Percentiles rank a stretch among this genome's conserved stretches.
These are phyloP conservation scores for Caenorhabditis remanei DNA, from an alignment of 1,140 invertebrate species.

Conservation along the genomic window DNA sequence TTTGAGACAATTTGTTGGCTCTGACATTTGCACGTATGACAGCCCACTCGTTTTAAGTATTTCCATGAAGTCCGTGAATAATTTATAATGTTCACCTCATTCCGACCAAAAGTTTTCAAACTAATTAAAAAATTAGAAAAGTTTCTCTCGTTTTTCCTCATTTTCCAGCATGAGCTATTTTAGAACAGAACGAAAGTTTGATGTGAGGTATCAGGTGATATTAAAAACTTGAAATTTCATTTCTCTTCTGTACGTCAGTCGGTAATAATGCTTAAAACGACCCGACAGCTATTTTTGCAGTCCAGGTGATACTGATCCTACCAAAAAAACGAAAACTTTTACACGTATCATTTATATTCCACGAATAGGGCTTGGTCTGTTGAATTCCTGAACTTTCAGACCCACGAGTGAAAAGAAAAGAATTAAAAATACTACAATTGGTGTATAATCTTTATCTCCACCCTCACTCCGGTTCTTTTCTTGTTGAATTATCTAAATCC, in stretches of 20 bases:
- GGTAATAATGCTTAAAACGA: too few relatives aligned
- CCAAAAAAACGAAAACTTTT: not conserved
- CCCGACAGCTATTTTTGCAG: too few relatives aligned
- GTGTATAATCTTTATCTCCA: not conserved
- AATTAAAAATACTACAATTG: not conserved
- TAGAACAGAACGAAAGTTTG: too few relatives aligned
- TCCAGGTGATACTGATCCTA: not conserved
- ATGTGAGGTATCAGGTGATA: too few relatives aligned
- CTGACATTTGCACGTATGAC: constrained; percentile 1
- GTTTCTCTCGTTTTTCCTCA: not conserved
- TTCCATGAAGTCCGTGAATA: constrained; percentile 9
- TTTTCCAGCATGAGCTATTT: too few relatives aligned
- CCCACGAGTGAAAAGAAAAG: too few relatives aligned
- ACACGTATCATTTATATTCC: not conserved
- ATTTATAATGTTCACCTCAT: not conserved
- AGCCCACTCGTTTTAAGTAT: constrained; percentile 1
- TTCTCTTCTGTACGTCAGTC: too few relatives aligned
- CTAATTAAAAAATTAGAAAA: not conserved
- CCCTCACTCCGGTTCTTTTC: not conserved
- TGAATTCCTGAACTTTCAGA: not conserved
- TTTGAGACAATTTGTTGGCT: too few relatives aligned
- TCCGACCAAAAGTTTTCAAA: not conserved
- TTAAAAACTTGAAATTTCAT: too few relatives aligned
- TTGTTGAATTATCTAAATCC: not conserved
- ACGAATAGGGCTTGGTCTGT: too few relatives aligned